Conservation (phyloP, 2,113 vertebrate species). For the Pteropus alecto region DNA sequence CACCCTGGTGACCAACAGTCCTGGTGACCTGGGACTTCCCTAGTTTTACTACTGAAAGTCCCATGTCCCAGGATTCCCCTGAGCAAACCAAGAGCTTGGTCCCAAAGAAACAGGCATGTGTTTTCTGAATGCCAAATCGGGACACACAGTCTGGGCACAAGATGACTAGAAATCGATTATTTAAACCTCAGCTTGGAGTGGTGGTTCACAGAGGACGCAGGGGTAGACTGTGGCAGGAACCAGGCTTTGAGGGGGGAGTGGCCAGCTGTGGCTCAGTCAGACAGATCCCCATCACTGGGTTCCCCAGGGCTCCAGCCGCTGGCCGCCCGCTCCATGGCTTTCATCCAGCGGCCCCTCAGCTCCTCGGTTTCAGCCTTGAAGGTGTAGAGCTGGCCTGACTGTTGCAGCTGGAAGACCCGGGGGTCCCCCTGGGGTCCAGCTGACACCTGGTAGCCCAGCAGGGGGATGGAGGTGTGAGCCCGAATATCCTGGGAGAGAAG, state of each 20-base stretch:
- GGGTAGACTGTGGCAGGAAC: neutral
- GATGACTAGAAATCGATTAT: neutral
- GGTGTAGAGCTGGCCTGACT: slow-evolving; percentile 81
- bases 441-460: slow-evolving; percentile 84
- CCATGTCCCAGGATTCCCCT: fast-evolving
- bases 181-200: neutral
- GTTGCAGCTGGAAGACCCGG: slow-evolving; percentile 81
- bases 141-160: fast-evolving
- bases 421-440: slow-evolving; percentile 59
- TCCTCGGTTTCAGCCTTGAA: slow-evolving; percentile 80
- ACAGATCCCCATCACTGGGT: neutral
- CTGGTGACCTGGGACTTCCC: neutral
- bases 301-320: neutral
- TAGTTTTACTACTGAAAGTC: neutral
- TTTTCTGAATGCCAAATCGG: neutral
- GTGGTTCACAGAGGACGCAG: neutral
- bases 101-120: neutral
- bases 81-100: neutral
- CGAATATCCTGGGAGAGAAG: slow-evolving; percentile 77
- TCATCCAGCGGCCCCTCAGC: slow-evolving; percentile 81
- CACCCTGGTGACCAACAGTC: neutral
- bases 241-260: fast-evolving
- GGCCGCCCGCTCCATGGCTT: slow-evolving; percentile 62
- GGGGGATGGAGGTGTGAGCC: slow-evolving; percentile 84
- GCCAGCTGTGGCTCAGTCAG: neutral